Base-by-base conservation (phyloP, 2,113 vertebrate genomes). In the Mionectes macconnelli region DNA sequence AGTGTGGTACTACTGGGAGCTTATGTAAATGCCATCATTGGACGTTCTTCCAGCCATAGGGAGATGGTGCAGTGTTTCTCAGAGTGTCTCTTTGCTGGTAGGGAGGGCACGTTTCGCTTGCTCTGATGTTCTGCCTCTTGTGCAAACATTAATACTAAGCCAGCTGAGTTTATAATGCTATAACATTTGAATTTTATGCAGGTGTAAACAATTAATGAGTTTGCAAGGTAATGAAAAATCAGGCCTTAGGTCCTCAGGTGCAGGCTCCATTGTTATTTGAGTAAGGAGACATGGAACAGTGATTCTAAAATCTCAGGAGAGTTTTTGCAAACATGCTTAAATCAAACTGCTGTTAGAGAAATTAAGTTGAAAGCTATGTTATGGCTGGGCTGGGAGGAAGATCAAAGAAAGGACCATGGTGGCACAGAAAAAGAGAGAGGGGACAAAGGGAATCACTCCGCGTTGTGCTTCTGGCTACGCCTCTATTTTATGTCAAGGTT, bases 111-210 rank as follows among this genome's bases (percentile, higher is more conserved):
- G 49, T 45, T 85, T 72, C 3, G 2, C 68, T 78, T 75, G 44
- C 18, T 89, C 76, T 81, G 74, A 72, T 23, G 25, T 72, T 79
- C 53, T 81, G 55, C 24, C 39, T 77, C 73, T 78, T 68, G 35
- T 81, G 76, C 77, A 67, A 80, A 69, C 35, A 40, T 72, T 67
- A 72, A 74, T 42, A 64, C 56, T 30, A 42, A 45, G 39, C 47
- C 55, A 94, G 50, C 55, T 47, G 76, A 81, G 39, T 87, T 88
- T 56, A 87, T 81, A 93, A n/a, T 63, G 28, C 24, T 63, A 37
- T 31, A 78, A 49, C 28, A 72, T 63, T 53, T 91, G 75, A 85
- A 87, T 75, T 93, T 91, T 90, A n/a, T 60, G 73, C 57, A 85
- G 66, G 28, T 87, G 19, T 87, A 87, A 89, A 82, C 69, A 81